Conservation (phyloP, 2,797 vertebrate species). For the Stomatorhinus walkeri region DNA sequence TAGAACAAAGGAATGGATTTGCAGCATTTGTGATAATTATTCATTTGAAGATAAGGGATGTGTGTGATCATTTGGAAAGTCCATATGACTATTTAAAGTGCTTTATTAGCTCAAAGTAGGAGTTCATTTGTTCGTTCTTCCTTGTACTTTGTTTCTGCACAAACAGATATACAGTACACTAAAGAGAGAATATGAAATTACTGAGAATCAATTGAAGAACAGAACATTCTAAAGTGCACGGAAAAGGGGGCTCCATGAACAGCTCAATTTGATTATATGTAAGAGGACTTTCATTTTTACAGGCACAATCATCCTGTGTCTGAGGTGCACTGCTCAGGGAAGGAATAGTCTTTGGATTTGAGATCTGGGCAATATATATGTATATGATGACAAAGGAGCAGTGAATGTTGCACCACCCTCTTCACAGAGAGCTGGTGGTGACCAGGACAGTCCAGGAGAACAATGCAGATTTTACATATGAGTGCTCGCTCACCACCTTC, state of each 20-base stretch:
- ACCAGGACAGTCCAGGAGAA: slow-evolving; percentile 8
- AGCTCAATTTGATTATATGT: not conserved
- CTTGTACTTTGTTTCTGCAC: not conserved
- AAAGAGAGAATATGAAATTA: not conserved
- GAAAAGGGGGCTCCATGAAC: not conserved
- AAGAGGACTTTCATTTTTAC: not conserved
- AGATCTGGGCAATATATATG: not conserved
- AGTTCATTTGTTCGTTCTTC: not conserved
- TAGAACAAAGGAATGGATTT: not conserved
- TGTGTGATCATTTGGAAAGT: not conserved
- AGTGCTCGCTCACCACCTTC: not conserved
- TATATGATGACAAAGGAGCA: not conserved
- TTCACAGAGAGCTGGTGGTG: not conserved
- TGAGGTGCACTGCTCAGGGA: not conserved
- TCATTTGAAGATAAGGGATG: not conserved
- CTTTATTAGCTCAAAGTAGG: not conserved
- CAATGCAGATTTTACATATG: not conserved
- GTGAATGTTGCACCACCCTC: not conserved
- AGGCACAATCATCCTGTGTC: not conserved
- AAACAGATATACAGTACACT: not conserved
- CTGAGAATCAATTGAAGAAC: not conserved
- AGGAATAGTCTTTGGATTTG: not conserved
- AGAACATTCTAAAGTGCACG: not conserved
- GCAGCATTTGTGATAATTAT: not conserved
- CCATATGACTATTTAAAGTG: not conserved